Evolutionary conservation across 2,797 vertebrate genomes (phyloP).

Genomic region (Trachops cirrhosus): DNA sequence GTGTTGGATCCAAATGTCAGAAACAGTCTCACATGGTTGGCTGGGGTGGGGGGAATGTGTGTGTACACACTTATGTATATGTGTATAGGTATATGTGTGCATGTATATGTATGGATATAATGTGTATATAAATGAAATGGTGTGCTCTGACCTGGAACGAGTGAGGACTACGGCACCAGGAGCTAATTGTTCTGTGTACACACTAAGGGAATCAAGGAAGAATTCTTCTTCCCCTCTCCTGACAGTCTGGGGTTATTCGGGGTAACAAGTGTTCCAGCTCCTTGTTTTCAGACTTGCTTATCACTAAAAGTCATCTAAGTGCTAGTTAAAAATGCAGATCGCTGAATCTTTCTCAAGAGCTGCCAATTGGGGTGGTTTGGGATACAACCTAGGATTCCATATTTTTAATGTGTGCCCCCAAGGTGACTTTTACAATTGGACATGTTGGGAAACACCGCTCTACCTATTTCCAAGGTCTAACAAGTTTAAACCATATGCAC

Average conservation of each 20-base stretch:
- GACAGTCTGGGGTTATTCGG: not conserved
- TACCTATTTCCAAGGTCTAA: not conserved
- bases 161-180: no score
- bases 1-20: not conserved
- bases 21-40: not conserved
- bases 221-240: not conserved
- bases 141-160: not conserved
- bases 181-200: not conserved
- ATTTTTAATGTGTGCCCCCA: not conserved
- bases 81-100: accelerated
- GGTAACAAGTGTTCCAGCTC: not conserved
- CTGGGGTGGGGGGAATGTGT: not conserved
- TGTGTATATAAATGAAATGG: not conserved
- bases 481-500: not conserved
- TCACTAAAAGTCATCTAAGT: not conserved
- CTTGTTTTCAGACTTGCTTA: not conserved
- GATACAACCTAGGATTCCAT: not conserved
- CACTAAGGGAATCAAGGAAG: not conserved
- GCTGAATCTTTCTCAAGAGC: not conserved
- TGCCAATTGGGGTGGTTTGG: not conserved
- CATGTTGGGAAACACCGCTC: not conserved
- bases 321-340: not conserved
- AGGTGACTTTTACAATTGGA: not conserved
- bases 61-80: not conserved
- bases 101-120: accelerated